Evolutionary conservation across 2,888 invertebrate genomes (phyloP), one percentile per base, ranked within the genome.

Genomic region (Dromius quadrimaculatus): DNA sequence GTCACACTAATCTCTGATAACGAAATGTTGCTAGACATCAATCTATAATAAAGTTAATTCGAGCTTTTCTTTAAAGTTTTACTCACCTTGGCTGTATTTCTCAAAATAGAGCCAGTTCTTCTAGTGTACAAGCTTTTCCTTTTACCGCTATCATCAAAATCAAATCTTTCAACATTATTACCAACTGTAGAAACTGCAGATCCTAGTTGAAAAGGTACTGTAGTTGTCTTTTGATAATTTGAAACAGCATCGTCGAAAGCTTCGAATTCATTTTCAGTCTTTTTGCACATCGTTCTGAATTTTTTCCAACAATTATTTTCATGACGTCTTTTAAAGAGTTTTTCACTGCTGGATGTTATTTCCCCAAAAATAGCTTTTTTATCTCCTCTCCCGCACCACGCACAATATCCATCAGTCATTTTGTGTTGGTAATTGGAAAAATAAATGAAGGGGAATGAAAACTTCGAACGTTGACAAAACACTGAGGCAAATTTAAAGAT

Each of bases 401-500:
- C 71, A 57, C 72, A 72, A 59, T 71, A 71, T 47, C 71, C 69
- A 11, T 23, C 36, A n/a, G 74, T 64, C 74, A 74, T 74, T 20
- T 22, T 71, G n/a, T n/a, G n/a, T n/a, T n/a, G n/a, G n/a, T n/a
- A n/a, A n/a, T n/a, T n/a, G n/a, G n/a, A n/a, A n/a, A n/a, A n/a
- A n/a, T n/a, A n/a, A n/a, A n/a, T n/a, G n/a, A n/a, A n/a, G n/a
- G n/a, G n/a, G n/a, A n/a, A n/a, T n/a, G n/a, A n/a, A n/a, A n/a
- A n/a, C n/a, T n/a, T n/a, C n/a, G n/a, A n/a, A n/a, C n/a, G n/a
- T n/a, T n/a, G n/a, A n/a, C n/a, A n/a, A n/a, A n/a, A n/a, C n/a
- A n/a, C n/a, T n/a, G n/a, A n/a, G n/a, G n/a, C n/a, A n/a, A n/a
- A n/a, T n/a, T n/a, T n/a, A n/a, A n/a, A n/a, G n/a, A n/a, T n/a